A percentile compares a stretch with the other conserved stretches of the same genome.
Evolutionary conservation across 23 tunicate species (phyloP).

Genomic region (Styela clava): DNA sequence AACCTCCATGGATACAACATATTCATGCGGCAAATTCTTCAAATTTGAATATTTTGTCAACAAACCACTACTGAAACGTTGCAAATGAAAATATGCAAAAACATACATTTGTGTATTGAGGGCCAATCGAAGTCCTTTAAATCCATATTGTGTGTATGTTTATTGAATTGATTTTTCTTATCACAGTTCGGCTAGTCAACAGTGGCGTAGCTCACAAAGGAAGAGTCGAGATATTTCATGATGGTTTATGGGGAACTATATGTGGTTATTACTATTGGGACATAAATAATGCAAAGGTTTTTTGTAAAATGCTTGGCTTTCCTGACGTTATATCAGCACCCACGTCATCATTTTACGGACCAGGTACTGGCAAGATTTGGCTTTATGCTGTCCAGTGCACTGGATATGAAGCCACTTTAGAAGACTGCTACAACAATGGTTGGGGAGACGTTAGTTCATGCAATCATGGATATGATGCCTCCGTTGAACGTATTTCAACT

Average conservation of each 20-base stretch:
- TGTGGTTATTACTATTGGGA: background rate
- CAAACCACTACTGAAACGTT: background rate
- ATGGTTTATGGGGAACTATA: background rate
- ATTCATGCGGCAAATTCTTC: background rate
- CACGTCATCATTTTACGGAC: background rate
- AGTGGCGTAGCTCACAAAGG: constrained; percentile 4
- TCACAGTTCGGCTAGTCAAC: background rate
- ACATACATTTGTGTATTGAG: background rate
- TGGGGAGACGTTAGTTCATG: background rate
- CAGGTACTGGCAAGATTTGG: background rate
- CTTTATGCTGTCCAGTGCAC: background rate
- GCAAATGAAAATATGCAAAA: background rate
- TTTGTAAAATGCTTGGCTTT: background rate
- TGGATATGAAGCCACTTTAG: background rate
- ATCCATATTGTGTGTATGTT: background rate
- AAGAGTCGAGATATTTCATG: background rate
- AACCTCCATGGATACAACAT: too few species aligned
- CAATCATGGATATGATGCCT: background rate
- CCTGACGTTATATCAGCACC: background rate
- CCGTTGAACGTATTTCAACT: background rate
- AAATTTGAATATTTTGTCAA: background rate
- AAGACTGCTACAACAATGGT: background rate
- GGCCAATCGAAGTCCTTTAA: background rate
- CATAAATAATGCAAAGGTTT: background rate
- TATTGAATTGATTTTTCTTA: background rate